Evolutionary conservation across 2,888 invertebrate species (phyloP), one percentile per base, ranked within the genome.

Genomic region (Scrobipalpa costella): DNA sequence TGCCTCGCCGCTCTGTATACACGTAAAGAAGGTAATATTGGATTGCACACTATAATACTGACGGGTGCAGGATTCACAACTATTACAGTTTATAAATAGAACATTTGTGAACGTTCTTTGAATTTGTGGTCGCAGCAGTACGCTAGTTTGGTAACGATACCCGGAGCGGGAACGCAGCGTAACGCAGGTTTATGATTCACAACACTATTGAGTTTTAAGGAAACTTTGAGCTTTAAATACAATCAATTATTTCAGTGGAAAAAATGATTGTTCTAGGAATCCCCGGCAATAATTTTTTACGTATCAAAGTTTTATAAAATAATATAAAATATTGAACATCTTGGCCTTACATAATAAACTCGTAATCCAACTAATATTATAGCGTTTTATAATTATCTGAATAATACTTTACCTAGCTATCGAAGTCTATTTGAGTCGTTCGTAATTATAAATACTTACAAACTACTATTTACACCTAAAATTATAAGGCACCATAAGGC

Each of bases 381-480:
- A 44, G 7, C 44, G 7, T 17, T 47, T 17, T n/a, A 47, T 47
- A 47, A 17, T 47, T 44, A 44, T 44, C 61, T 61, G 21, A 57
- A 63, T 59, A 65, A 64, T 65, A 64, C 61, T 59, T 65, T 38
- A 47, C 63, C 62, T 65, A 69, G 63, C 66, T 65, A 69, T 65
- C 66, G 64, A 66, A 65, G 64, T 44, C 58, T 52, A 40, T 21
- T 58, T 44, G 15, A 59, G 38, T 59, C 40, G 13, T 40, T 33
- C 52, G 15, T 21, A 19, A 40, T 52, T 61, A 78, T 81, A 79
- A 78, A 81, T 83, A 83, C 79, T 79, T 80, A 84, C 49, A 58
- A 21, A 8, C 71, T 79, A 79, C 67, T 83, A 84, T 84, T 69
- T 84, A 84, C 84, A 84, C 65, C 69, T 67, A 66, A 36, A 58